These are phyloP conservation scores for Blastomussa wellsi DNA, from an alignment of 92 coral and sea anemone species.

Conservation along the genomic window DNA sequence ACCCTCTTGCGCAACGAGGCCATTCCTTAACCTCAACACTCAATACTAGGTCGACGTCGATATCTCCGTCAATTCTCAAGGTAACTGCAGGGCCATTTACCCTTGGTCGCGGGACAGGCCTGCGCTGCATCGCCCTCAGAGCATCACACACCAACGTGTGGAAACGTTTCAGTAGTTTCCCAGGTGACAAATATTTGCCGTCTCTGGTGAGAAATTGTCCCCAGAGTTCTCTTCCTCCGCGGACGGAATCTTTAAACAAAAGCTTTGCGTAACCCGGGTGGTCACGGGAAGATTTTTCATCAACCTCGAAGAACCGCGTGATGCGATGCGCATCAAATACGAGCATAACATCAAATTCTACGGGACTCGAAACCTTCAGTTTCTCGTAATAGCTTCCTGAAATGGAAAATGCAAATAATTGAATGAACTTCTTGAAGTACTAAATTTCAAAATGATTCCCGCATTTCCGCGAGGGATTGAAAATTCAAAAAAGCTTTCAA, in stretches of 20 bases:
- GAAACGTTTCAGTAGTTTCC: slow-evolving; percentile 39
- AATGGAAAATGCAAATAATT: neutral
- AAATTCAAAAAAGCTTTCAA: neutral
- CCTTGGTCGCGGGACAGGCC: neutral
- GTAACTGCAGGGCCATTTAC: slow-evolving; percentile 60
- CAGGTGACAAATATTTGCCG: slow-evolving; percentile 55
- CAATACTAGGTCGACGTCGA: slow-evolving; percentile 47
- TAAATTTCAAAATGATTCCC: neutral
- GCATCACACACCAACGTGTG: slow-evolving; percentile 10
- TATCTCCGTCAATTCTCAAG: slow-evolving; percentile 24
- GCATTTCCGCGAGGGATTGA: neutral
- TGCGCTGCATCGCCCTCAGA: neutral
- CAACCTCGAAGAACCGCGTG: slow-evolving; percentile 5
- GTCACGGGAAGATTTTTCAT: neutral
- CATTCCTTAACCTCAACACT: slow-evolving; percentile 49
- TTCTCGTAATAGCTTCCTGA: slow-evolving; percentile 66
- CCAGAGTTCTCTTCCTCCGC: slow-evolving; percentile 21
- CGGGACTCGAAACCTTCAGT: slow-evolving; percentile 51
- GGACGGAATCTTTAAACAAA: slow-evolving; percentile 6
- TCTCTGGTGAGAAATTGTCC: slow-evolving; percentile 44
- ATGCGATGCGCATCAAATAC: slow-evolving; percentile 23
- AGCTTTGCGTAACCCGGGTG: slow-evolving; percentile 45
- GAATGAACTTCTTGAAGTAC: neutral
- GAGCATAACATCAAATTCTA: slow-evolving; percentile 63
- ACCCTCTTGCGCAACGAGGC: slow-evolving; percentile 40